Conservation (phyloP, 2,888 invertebrate genomes). For the Psylliodes chrysocephalus region DNA sequence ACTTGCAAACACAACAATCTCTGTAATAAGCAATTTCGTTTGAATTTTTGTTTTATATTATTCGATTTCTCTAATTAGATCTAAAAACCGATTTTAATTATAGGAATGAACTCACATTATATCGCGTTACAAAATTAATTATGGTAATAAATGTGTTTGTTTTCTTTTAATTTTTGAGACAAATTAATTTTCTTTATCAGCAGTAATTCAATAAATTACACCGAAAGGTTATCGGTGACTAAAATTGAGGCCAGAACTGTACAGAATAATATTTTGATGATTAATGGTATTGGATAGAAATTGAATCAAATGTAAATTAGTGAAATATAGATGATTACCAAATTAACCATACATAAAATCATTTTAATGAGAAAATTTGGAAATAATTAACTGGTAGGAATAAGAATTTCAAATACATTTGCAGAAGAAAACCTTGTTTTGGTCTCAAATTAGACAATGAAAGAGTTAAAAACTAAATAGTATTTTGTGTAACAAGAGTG, state of each 20-base stretch:
- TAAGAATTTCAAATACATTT: no score
- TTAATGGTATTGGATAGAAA: not conserved
- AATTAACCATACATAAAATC: no score
- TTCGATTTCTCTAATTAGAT: constrained; percentile 6
- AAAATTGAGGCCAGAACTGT: constrained; percentile 47
- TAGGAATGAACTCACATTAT: constrained; percentile 42
- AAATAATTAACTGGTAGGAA: no score
- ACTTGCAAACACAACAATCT: constrained; percentile 15
- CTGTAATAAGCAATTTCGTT: constrained; percentile 1
- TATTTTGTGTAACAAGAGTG: no score
- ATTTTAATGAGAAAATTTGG: no score
- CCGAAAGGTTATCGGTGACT: constrained; percentile 45
- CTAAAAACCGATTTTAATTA: constrained; percentile 31
- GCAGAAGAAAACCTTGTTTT: no score
- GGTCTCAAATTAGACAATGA: no score
- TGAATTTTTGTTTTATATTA: not conserved
- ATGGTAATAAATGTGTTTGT: constrained; percentile 42
- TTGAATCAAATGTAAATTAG: no score
- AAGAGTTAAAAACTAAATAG: no score
- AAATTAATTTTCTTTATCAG: constrained; percentile 49
- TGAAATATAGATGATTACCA: no score
- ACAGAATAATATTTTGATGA: constrained; percentile 4
- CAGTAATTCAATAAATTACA: constrained; percentile 40
- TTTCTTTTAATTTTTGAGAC: constrained; percentile 36
- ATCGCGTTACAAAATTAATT: constrained; percentile 32